A percentile compares a stretch with the other conserved stretches of the same genome.
These are phyloP conservation scores for Sebastes kiyomatsui DNA, from an alignment of 2,797 vertebrate genomes.

Conservation along the genomic window DNA sequence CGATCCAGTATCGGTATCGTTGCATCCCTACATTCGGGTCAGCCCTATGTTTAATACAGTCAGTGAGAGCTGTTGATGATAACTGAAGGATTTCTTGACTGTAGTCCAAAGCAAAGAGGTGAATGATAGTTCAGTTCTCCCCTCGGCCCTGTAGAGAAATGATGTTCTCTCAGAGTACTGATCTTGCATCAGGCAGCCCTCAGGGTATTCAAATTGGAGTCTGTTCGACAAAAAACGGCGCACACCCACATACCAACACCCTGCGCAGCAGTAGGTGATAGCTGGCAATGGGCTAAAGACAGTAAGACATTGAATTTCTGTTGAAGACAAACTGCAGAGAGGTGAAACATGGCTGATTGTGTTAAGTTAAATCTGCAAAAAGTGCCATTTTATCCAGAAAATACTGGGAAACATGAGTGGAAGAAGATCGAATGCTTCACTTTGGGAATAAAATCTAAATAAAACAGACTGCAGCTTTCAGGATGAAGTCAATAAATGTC, in stretches of 20 bases:
- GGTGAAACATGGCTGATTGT: not conserved
- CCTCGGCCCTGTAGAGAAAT: slow-evolving; percentile 38
- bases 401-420: not conserved
- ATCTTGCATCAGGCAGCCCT: slow-evolving; percentile 44
- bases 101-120: slow-evolving; percentile 23
- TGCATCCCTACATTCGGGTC: too few species aligned
- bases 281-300: slow-evolving; percentile 2
- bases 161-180: slow-evolving; percentile 29
- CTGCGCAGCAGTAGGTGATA: slow-evolving; percentile 14
- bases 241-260: slow-evolving; percentile 23
- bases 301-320: not conserved
- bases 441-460: not conserved
- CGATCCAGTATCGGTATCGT: too few species aligned
- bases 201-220: slow-evolving; percentile 42
- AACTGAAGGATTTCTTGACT: slow-evolving; percentile 3
- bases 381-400: not conserved
- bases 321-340: not conserved
- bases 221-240: slow-evolving; percentile 27
- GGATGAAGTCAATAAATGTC: slow-evolving; percentile 7
- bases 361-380: not conserved
- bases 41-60: not conserved
- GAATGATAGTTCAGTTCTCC: slow-evolving; percentile 37
- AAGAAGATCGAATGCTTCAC: not conserved
- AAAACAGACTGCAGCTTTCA: not conserved
- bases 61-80: not conserved